These are phyloP conservation scores for Thereuonema tuberculata DNA, from an alignment of 1,140 invertebrate species.

Conservation along the genomic window DNA sequence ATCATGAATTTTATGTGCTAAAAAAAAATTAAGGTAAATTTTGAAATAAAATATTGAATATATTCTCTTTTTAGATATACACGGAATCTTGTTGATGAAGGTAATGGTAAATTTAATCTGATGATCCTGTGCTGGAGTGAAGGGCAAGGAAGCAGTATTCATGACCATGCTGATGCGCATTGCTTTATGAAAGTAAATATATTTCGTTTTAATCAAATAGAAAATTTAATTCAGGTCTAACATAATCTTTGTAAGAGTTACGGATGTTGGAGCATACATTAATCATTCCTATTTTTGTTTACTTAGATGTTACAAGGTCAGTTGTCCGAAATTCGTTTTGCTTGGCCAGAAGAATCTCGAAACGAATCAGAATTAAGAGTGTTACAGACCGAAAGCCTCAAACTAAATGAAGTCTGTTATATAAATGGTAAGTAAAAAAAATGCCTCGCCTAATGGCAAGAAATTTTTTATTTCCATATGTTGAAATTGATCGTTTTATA, in stretches of 20 bases:
- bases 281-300: constrained; percentile 2
- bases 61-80: constrained; percentile 54
- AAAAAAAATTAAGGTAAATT: too few species aligned
- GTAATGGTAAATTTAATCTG: constrained; percentile 95
- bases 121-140: constrained; percentile 96
- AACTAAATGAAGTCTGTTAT: constrained; percentile 72
- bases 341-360: constrained; percentile 46
- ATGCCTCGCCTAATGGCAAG: neutral
- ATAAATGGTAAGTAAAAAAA: constrained; percentile 66
- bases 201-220: too few species aligned
- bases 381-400: constrained; percentile 45
- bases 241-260: neutral
- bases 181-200: constrained; percentile 82
- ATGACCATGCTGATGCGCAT: constrained; percentile 90
- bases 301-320: constrained; percentile 36
- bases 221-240: neutral
- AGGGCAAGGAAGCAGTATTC: constrained; percentile 84
- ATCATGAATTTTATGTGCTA: too few species aligned
- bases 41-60: too few species aligned
- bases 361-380: constrained; percentile 40
- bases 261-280: too few species aligned
- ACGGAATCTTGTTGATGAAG: constrained; percentile 79
- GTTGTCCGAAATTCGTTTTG: constrained; percentile 49
- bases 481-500: too few species aligned
- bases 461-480: neutral